Conservation (phyloP, 1,140 invertebrate genomes). For the Antheraea mylitta region DNA sequence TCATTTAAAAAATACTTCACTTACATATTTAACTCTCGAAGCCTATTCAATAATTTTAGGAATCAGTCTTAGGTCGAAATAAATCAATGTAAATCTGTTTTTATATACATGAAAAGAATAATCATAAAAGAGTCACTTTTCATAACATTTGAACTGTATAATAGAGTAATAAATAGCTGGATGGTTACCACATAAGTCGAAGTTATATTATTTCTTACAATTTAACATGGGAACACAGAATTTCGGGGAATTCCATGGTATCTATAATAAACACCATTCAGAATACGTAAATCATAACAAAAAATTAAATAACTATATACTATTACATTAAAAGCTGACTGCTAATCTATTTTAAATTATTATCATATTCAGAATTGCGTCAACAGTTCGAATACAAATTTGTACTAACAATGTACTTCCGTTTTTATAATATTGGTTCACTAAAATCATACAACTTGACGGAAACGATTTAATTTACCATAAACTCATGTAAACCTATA, state of each 20-base stretch:
- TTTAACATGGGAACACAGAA: conserved; percentile 25
- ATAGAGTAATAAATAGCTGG: no score
- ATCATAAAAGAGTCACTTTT: conserved; percentile 28
- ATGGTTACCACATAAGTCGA: no score
- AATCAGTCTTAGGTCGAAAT: conserved; percentile 71
- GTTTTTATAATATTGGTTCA: not conserved
- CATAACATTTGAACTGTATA: conserved; percentile 32
- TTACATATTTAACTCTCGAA: conserved; percentile 14
- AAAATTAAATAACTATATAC: conserved; percentile 3
- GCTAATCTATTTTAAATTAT: conserved; percentile 8
- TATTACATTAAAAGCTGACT: not conserved
- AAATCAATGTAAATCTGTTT: conserved; percentile 47
- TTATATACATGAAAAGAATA: conserved; percentile 4
- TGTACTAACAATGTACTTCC: conserved; percentile 5
- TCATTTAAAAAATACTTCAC: conserved; percentile 8
- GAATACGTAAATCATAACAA: not conserved
- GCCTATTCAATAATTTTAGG: conserved; percentile 44
- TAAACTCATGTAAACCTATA: not conserved
- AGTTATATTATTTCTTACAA: no score
- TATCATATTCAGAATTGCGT: not conserved
- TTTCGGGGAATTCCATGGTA: conserved; percentile 44
- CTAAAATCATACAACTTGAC: not conserved
- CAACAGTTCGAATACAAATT: not conserved
- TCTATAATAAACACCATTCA: not conserved
- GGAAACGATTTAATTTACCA: not conserved